Evolutionary conservation across 1,140 invertebrate species (phyloP).

Genomic region (Scaptomyza montana): DNA sequence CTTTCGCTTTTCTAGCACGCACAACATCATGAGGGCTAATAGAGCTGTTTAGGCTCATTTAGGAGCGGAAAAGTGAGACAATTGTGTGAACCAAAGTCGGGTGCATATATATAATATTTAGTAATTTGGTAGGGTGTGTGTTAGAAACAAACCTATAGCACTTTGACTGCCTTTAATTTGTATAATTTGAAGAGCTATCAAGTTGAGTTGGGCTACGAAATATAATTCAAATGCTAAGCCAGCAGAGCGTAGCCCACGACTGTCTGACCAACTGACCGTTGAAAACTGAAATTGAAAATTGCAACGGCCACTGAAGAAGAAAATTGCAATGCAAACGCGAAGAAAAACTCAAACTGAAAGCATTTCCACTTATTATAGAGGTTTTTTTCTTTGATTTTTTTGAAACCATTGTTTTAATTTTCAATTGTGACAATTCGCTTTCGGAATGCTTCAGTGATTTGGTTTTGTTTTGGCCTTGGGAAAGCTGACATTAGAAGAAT

Average conservation of each 20-base stretch:
- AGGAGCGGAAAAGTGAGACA: slow-evolving; percentile 22
- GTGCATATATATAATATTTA: not conserved
- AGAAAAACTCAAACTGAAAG: slow-evolving; percentile 61
- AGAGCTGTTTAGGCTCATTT: slow-evolving; percentile 47
- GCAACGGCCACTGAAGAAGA: slow-evolving; percentile 81
- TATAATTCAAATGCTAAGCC: slow-evolving; percentile 11
- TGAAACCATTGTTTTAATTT: slow-evolving; percentile 74
- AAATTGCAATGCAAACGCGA: slow-evolving; percentile 68
- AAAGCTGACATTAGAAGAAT: slow-evolving; percentile 58
- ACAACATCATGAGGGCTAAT: slow-evolving; percentile 36
- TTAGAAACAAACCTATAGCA: slow-evolving; percentile 65
- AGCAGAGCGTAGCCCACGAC: slow-evolving; percentile 66
- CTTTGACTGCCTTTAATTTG: slow-evolving; percentile 65
- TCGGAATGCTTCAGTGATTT: slow-evolving; percentile 59
- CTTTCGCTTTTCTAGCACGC: slow-evolving; percentile 69
- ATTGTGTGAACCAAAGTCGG: slow-evolving; percentile 50
- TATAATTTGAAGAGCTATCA: slow-evolving; percentile 65
- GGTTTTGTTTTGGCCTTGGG: slow-evolving; percentile 48
- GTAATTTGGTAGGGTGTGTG: slow-evolving; percentile 55
- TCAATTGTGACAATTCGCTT: slow-evolving; percentile 69
- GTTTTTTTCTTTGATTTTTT: not conserved
- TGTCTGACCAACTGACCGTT: slow-evolving; percentile 79
- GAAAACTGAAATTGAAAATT: slow-evolving; percentile 83
- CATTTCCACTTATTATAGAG: slow-evolving; percentile 48
- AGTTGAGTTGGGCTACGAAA: slow-evolving; percentile 24